Conservation (phyloP, 2,888 invertebrate genomes). For the Tipula lateralis region DNA sequence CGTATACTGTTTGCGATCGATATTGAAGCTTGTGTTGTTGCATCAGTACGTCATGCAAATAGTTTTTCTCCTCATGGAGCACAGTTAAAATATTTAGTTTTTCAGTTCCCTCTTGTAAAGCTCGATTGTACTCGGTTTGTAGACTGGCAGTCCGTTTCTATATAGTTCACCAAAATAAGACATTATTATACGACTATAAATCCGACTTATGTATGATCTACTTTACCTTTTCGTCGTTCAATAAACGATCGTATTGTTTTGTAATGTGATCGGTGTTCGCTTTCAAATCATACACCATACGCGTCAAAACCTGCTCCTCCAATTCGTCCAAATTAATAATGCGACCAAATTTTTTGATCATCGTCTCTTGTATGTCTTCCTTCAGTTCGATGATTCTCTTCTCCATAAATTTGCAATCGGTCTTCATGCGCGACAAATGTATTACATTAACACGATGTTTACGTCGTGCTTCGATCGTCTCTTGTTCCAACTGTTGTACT, state of each 20-base stretch:
- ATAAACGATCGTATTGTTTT: constrained; percentile 48
- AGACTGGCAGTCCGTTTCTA: constrained; percentile 43
- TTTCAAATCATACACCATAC: constrained; percentile 54
- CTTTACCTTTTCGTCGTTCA: constrained; percentile 46
- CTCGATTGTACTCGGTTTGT: constrained; percentile 48
- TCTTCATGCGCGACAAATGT: constrained; percentile 65
- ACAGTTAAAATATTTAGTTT: constrained; percentile 53
- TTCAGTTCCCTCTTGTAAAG: constrained; percentile 53
- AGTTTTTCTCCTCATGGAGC: constrained; percentile 53
- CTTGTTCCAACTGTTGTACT: constrained; percentile 60
- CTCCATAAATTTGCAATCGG: constrained; percentile 64
- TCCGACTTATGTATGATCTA: too few relatives aligned
- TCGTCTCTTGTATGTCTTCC: constrained; percentile 51
- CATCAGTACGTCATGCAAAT: constrained; percentile 48
- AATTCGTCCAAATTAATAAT: constrained; percentile 53
- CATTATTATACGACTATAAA: background rate
- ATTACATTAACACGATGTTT: constrained; percentile 59
- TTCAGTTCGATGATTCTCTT: constrained; percentile 55
- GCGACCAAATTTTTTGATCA: constrained; percentile 56
- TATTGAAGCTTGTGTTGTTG: constrained; percentile 41
- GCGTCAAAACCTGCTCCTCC: constrained; percentile 54
- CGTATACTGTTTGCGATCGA: background rate
- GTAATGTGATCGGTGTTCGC: constrained; percentile 51
- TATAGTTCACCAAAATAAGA: constrained; percentile 36
- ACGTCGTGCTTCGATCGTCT: constrained; percentile 58